Conservation (phyloP, 2,888 invertebrate genomes). For the Orgyia antiqua region DNA sequence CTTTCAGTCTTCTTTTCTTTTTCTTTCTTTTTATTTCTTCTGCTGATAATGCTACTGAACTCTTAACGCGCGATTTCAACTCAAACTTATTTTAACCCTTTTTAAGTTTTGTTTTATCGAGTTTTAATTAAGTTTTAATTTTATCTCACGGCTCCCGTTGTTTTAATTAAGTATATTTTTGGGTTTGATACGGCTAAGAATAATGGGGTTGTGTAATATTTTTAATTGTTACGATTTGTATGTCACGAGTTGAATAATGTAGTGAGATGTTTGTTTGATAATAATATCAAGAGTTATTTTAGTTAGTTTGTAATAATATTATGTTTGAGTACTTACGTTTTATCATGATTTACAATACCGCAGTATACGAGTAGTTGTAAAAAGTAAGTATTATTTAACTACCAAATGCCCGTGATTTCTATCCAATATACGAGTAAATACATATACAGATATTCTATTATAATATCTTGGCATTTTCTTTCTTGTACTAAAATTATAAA, state of each 20-base stretch:
- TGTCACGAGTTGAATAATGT: slow-evolving; percentile 28
- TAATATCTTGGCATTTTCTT: neutral
- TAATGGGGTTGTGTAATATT: slow-evolving; percentile 37
- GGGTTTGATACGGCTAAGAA: slow-evolving; percentile 42
- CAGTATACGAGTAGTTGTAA: too few relatives aligned
- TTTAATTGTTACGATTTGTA: slow-evolving; percentile 32
- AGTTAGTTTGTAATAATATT: neutral
- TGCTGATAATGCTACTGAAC: too few relatives aligned
- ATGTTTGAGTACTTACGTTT: neutral
- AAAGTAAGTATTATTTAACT: too few relatives aligned
- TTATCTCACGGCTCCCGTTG: slow-evolving; percentile 64
- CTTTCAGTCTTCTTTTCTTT: too few relatives aligned
- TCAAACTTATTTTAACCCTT: slow-evolving; percentile 2
- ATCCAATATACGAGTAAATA: neutral
- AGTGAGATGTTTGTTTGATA: slow-evolving; percentile 21
- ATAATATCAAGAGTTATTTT: slow-evolving; percentile 11
- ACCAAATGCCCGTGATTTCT: too few relatives aligned
- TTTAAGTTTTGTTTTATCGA: slow-evolving; percentile 33
- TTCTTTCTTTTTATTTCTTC: too few relatives aligned
- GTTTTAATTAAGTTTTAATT: slow-evolving; percentile 75
- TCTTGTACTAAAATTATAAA: too few relatives aligned
- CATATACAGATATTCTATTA: neutral
- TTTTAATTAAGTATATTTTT: slow-evolving; percentile 50
- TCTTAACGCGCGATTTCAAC: too few relatives aligned
- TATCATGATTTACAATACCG: neutral